A percentile compares a stretch with the other conserved stretches of the same genome.
These are phyloP conservation scores for Squalus acanthias DNA, from an alignment of 2,797 vertebrate species.

Conservation along the genomic window DNA sequence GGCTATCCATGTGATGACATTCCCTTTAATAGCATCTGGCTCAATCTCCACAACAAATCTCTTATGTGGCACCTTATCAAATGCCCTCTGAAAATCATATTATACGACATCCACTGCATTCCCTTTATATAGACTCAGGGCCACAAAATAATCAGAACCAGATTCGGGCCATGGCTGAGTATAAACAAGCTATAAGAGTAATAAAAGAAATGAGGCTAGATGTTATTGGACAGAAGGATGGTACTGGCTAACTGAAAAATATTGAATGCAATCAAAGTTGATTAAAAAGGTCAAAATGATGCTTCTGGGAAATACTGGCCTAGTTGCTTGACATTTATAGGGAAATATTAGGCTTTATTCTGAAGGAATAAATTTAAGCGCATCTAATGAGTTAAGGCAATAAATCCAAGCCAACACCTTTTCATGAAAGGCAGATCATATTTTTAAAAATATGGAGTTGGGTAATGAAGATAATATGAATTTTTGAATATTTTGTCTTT, in stretches of 20 bases:
- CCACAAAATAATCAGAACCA: background rate
- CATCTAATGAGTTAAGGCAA: background rate
- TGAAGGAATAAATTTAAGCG: background rate
- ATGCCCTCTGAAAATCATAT: background rate
- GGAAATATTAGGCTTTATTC: background rate
- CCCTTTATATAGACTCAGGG: background rate
- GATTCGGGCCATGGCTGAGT: background rate
- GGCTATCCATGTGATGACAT: background rate
- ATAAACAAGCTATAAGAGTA: background rate
- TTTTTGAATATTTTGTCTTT: background rate
- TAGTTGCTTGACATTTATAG: slow-evolving; percentile 18
- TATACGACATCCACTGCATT: background rate
- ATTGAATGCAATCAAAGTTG: background rate
- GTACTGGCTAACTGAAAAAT: background rate
- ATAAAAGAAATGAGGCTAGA: background rate
- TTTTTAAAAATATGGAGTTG: background rate
- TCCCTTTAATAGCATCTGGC: background rate
- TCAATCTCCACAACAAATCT: background rate
- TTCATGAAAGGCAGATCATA: background rate
- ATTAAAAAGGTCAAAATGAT: slow-evolving; percentile 14
- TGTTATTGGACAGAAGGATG: background rate
- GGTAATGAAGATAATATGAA: background rate
- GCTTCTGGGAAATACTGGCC: background rate
- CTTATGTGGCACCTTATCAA: background rate
- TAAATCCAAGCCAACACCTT: background rate